Percentiles rank a stretch among this genome's conserved stretches.
These are phyloP conservation scores for Thymallus thymallus DNA, from an alignment of 2,113 vertebrate species.

Conservation along the genomic window DNA sequence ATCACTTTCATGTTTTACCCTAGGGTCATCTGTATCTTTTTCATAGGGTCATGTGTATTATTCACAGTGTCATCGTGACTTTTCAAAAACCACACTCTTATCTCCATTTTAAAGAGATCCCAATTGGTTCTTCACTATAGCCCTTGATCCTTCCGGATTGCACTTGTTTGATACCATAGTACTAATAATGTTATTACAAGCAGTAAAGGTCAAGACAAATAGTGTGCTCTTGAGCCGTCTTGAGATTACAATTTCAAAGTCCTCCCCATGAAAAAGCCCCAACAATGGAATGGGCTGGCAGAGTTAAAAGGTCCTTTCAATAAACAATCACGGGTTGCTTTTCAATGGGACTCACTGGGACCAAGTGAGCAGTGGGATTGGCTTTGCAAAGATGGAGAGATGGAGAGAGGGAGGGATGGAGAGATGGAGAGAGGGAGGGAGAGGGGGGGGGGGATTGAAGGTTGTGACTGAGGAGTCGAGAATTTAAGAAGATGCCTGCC, in stretches of 20 bases:
- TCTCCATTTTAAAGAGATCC: background rate
- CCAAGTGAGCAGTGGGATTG: slow-evolving; percentile 63
- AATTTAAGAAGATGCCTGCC: slow-evolving; percentile 26
- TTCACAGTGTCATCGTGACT: no score
- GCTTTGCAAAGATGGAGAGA: slow-evolving; percentile 57
- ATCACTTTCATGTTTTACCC: no score
- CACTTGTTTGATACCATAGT: slow-evolving; percentile 48
- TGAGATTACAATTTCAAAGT: slow-evolving; percentile 81
- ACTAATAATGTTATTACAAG: slow-evolving; percentile 75
- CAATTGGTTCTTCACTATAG: background rate
- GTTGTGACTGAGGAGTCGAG: slow-evolving; percentile 17
- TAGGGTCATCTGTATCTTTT: no score
- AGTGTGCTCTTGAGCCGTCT: slow-evolving; percentile 74
- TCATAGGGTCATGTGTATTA: no score
- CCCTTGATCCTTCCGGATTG: slow-evolving; percentile 49
- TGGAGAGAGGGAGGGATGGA: slow-evolving; percentile 23
- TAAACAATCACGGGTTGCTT: slow-evolving; percentile 69
- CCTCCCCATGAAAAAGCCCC: slow-evolving; percentile 69
- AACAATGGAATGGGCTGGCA: slow-evolving; percentile 69
- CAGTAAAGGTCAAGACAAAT: slow-evolving; percentile 77
- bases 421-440: slow-evolving; percentile 11
- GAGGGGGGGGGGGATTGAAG: slow-evolving; percentile 36
- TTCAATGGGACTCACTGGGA: slow-evolving; percentile 62
- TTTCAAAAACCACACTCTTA: no score
- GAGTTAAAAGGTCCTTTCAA: slow-evolving; percentile 73